phyloP scores from a whole-genome alignment of 2,113 vertebrate genomes.

The Brachyistius frenatus region DNA sequence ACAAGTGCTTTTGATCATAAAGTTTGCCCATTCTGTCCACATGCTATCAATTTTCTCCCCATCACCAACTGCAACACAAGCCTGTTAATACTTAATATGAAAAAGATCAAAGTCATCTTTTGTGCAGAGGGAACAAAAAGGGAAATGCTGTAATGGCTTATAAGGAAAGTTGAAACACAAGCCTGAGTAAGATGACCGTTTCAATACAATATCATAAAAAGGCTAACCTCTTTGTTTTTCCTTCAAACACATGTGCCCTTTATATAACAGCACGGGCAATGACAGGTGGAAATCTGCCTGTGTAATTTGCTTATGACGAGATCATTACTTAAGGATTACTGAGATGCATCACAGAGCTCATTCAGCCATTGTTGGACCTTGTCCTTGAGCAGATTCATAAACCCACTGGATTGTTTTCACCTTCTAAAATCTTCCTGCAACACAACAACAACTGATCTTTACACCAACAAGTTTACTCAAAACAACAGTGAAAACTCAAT shows the following conservation, averaged over 20 bases:
- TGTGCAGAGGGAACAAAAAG: slow-evolving; percentile 89
- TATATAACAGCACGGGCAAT: slow-evolving; percentile 39
- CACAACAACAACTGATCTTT: slow-evolving; percentile 8
- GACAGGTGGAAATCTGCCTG: slow-evolving; percentile 68
- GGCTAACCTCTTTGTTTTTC: slow-evolving; percentile 10
- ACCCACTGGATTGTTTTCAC: background rate
- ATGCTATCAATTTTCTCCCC: slow-evolving; percentile 90
- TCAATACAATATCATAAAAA: slow-evolving; percentile 40
- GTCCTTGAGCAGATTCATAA: slow-evolving; percentile 37
- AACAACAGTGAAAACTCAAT: slow-evolving; percentile 23
- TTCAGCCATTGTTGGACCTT: slow-evolving; percentile 29
- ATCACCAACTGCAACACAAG: slow-evolving; percentile 84
- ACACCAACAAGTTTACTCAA: slow-evolving; percentile 31
- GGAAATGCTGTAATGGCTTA: slow-evolving; percentile 85
- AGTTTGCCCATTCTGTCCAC: slow-evolving; percentile 87
- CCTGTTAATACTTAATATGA: slow-evolving; percentile 95
- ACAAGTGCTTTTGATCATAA: slow-evolving; percentile 89
- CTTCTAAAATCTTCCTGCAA: slow-evolving; percentile 4
- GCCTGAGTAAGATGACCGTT: slow-evolving; percentile 80
- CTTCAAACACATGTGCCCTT: slow-evolving; percentile 24
- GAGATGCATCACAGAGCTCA: slow-evolving; percentile 30
- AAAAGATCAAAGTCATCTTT: slow-evolving; percentile 90
- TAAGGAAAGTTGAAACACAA: slow-evolving; percentile 85
- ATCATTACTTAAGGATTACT: slow-evolving; percentile 65
- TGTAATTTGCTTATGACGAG: slow-evolving; percentile 61